These are phyloP conservation scores for Etheostoma nigrum DNA, from an alignment of 2,797 vertebrate species.

Conservation along the genomic window DNA sequence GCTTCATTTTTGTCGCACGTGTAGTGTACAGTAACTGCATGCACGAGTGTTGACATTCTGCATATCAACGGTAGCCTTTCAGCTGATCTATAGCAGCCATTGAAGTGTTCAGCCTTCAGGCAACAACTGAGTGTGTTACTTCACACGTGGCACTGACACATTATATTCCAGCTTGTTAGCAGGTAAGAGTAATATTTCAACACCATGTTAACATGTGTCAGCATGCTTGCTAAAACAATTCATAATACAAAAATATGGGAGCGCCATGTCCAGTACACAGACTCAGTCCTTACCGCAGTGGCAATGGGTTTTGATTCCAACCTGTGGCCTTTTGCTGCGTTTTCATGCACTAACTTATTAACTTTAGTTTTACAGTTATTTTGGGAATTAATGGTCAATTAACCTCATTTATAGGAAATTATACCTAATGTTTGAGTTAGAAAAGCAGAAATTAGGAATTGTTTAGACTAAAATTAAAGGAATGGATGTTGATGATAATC, in stretches of 20 bases:
- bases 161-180: slow-evolving; percentile 6
- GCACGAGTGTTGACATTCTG: background rate
- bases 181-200: background rate
- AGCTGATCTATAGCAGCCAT: slow-evolving; percentile 2
- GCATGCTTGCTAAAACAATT: background rate
- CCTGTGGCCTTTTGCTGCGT: no score
- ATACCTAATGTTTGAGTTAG: no score
- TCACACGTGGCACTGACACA: slow-evolving; percentile 1
- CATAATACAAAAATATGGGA: background rate
- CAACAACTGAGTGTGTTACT: background rate
- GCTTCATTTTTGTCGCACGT: background rate
- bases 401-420: no score
- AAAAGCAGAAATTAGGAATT: no score
- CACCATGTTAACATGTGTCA: background rate
- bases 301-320: no score
- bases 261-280: no score
- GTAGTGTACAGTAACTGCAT: background rate
- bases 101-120: slow-evolving; percentile 14
- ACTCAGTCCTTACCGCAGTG: no score
- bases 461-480: no score
- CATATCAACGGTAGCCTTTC: background rate
- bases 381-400: no score
- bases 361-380: no score
- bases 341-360: no score
- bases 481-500: no score